Conservation (phyloP, 1,140 invertebrate genomes). For the Atopsyche davidsoni region DNA sequence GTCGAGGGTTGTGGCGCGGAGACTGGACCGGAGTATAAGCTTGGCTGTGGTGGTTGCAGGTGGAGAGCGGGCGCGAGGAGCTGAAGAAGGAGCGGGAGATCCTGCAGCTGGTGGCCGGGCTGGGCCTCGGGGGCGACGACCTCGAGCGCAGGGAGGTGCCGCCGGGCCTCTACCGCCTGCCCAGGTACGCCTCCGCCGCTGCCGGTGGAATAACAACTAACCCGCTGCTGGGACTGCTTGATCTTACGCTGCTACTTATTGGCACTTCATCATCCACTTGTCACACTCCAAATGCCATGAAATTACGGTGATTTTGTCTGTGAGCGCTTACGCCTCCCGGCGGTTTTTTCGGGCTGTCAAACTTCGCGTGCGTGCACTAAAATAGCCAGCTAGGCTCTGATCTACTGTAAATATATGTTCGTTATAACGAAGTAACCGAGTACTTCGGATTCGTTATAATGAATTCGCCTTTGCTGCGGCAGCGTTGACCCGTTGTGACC, state of each 20-base stretch:
- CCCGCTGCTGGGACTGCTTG: constrained; percentile 33
- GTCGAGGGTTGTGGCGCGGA: too few relatives aligned
- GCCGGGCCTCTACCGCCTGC: constrained; percentile 33
- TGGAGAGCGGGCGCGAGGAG: constrained; percentile 58
- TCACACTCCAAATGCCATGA: constrained; percentile 45
- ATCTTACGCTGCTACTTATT: constrained; percentile 38
- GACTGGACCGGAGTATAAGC: too few relatives aligned
- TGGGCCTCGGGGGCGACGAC: constrained; percentile 75
- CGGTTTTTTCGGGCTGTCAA: neutral
- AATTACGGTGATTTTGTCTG: too few relatives aligned
- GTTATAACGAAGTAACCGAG: too few relatives aligned
- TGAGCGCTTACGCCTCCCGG: too few relatives aligned
- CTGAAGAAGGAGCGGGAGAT: constrained; percentile 87
- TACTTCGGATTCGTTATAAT: too few relatives aligned
- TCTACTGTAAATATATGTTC: too few relatives aligned
- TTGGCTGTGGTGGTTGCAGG: constrained; percentile 44
- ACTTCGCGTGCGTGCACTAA: neutral
- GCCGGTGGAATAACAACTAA: constrained; percentile 19
- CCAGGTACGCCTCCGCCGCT: constrained; percentile 34
- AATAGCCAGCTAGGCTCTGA: too few relatives aligned
- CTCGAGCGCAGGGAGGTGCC: constrained; percentile 59
- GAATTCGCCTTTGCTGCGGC: too few relatives aligned
- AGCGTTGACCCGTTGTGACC: too few relatives aligned
- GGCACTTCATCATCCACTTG: constrained; percentile 32
- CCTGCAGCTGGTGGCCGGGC: constrained; percentile 81